phyloP scores from a whole-genome alignment of 2,797 vertebrate genomes.

The Oreochromis mossambicus region DNA sequence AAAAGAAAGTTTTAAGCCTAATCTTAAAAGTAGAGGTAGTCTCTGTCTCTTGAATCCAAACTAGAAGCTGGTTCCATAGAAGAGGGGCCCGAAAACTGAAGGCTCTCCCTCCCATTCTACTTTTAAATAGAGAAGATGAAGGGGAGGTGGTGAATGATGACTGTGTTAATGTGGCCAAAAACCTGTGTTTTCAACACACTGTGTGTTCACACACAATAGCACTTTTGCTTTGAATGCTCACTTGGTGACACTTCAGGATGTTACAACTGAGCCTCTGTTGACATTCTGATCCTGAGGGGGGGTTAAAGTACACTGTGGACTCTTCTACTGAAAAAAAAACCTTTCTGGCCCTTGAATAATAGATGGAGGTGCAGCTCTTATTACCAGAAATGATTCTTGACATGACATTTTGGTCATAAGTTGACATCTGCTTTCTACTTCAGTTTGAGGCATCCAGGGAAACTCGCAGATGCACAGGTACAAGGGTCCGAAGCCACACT shows the following conservation, averaged over 20 bases:
- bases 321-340: background rate
- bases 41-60: background rate
- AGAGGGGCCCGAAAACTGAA: accelerated
- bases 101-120: accelerated
- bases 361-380: background rate
- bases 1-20: background rate
- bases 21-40: background rate
- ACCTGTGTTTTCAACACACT: background rate
- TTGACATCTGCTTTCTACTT: background rate
- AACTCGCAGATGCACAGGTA: background rate
- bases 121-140: background rate
- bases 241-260: background rate
- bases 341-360: background rate
- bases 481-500: background rate
- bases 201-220: background rate
- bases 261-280: background rate
- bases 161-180: background rate
- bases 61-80: accelerated
- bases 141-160: background rate
- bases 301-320: background rate
- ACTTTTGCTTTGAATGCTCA: background rate
- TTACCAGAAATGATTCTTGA: background rate
- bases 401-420: background rate
- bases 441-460: background rate
- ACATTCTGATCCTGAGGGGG: no score